Percentiles rank a stretch among this genome's conserved stretches.
Conservation (phyloP, 2,797 vertebrate species). For the Psittacula derbiana region DNA sequence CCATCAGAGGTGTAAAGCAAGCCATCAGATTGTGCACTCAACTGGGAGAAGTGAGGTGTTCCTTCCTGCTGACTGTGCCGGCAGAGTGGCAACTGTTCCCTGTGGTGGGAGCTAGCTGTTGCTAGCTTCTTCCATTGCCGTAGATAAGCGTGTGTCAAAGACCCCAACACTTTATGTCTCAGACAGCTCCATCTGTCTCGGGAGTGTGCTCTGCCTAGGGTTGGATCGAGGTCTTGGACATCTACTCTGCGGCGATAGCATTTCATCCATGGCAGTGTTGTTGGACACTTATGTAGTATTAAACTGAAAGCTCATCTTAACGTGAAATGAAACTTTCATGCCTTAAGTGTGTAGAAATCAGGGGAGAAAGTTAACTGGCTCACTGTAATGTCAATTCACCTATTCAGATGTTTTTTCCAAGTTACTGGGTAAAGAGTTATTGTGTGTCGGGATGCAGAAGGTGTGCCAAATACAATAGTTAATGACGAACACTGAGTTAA, state of each 20-base stretch:
- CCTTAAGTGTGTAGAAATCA: background rate
- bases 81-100: background rate
- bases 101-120: background rate
- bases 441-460: background rate
- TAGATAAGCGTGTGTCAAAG: background rate
- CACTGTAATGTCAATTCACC: background rate
- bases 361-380: background rate
- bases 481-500: background rate
- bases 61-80: background rate
- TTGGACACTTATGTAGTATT: background rate
- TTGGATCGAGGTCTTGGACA: background rate
- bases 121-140: background rate
- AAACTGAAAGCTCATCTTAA: background rate
- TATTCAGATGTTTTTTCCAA: background rate
- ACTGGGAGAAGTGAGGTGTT: background rate
- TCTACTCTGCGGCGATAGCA: fast-evolving
- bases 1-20: slow-evolving; percentile 5
- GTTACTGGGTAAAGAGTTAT: background rate
- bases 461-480: background rate
- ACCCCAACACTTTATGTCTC: background rate
- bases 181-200: background rate
- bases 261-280: background rate
- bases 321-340: background rate
- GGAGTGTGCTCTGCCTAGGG: background rate
- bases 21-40: background rate